Evolutionary conservation across 2,797 vertebrate genomes (phyloP), one percentile per base, ranked within the genome.

Genomic region (Rhodeus uyekii): DNA sequence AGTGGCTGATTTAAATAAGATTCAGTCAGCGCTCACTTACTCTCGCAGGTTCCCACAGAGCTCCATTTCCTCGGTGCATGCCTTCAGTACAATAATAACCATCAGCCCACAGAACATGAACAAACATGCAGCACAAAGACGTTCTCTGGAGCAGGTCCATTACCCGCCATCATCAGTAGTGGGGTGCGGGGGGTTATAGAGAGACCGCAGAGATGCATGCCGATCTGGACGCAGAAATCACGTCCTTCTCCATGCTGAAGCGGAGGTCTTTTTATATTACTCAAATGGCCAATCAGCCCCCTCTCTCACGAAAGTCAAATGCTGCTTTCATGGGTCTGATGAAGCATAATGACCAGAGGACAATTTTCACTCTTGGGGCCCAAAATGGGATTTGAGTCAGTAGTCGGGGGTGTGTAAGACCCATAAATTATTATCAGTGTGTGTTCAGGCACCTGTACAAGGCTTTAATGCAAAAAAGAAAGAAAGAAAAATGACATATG

Each of bases 301-400:
- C 78, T 48, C 83, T 85, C 81, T 87, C 83, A 50, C 53, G 58
- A 86, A 86, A 86, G 68, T 79, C 71, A 85, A 88, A 86, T 83
- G 78, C 86, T 73, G 83, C 83, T 86, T 89, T 86, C 87, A 87
- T 85, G 78, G 86, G 85, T 77, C 85, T 84, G 86, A 85, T 82
- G 83, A 87, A 87, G 71, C 86, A 83, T 87, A 88, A 89, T 88
- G 80, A 85, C 67, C 65, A 73, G 38, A 60, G 58, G 73, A 85
- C 81, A 86, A 84, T 88, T 88, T 87, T 65, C 81, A 61, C 77
- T 84, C 82, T 86, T 78, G 74, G 84, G 84, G 83, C 76, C 82
- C 84, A 65, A 84, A 81, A 88, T 81, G 86, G 74, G 78, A 81
- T 86, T 87, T 88, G 84, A 89, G 77, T 78, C 71, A 81, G 83